Evolutionary conservation across 2,113 vertebrate genomes (phyloP), one percentile per base, ranked within the genome.

Genomic region (Macheiramphus alcinus): DNA sequence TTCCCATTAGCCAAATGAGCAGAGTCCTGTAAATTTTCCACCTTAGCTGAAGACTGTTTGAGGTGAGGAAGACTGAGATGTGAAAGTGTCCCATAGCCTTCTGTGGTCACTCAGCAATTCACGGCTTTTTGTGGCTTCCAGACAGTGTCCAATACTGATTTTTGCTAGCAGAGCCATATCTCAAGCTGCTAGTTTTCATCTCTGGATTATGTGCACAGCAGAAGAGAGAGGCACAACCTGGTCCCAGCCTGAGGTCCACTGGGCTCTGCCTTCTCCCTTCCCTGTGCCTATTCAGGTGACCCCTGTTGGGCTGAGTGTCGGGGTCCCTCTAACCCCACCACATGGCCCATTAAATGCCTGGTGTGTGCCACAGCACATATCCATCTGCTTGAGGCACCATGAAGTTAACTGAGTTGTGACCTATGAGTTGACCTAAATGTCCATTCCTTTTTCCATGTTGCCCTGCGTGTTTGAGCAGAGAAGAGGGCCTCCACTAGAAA

Each of bases 281-380:
- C 50, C 5, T 76, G 26, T 1, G 0, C 25, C 19, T 17, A 10
- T 67, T 38, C 16, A 16, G 40, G 42, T 61, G 58, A 61, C 43
- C 23, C 34, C 5, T 31, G 16, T 43, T 9, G n/a, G 55, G 7
- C 27, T 0, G 1, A 56, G 56, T 11, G 3, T 27, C 0, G 0
- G 34, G 16, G 43, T 72, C n/a, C 27, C 50, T 32, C 27, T 56
- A 78, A 72, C 17, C 6, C 45, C 14, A 48, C 10, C 12, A n/a
- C 2, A 3, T 55, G 19, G 5, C 22, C 36, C 0, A 0, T 55
- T 56, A 31, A 32, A 61, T 4, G 26, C 34, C 55, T n/a, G 21
- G 10, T 59, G 31, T 34, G 56, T 52, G 29, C 26, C n/a, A 36
- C 34, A 42, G 55, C 31, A 34, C 26, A 29, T 19, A 48, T 10